A percentile compares a stretch with the other conserved stretches of the same genome.
Conservation (phyloP, 2,888 invertebrate genomes). For the Ypsolopha sequella region DNA sequence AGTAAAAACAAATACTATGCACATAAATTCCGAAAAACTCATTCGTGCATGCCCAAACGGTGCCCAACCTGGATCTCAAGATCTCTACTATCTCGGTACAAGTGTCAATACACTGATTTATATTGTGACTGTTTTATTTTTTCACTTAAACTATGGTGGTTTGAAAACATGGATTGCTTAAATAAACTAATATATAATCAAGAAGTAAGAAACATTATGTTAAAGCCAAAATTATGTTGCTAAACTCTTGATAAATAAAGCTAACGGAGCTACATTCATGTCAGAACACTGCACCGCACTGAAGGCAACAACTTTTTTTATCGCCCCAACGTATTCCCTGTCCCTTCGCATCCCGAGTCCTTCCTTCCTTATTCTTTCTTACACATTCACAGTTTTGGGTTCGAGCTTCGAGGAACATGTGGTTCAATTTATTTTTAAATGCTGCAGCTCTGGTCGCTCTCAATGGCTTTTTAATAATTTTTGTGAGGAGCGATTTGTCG, state of each 20-base stretch:
- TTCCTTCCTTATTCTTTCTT: slow-evolving; percentile 57
- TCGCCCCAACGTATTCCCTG: slow-evolving; percentile 55
- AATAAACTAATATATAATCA: no score
- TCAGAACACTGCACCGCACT: slow-evolving; percentile 31
- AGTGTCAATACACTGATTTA: no score
- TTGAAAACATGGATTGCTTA: no score
- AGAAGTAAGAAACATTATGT: no score
- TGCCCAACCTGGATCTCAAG: no score
- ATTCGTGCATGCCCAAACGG: no score
- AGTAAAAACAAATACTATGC: no score
- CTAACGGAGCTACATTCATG: slow-evolving; percentile 41
- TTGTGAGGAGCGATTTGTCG: neutral
- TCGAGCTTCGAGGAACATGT: slow-evolving; percentile 47
- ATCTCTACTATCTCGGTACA: no score
- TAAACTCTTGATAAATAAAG: neutral
- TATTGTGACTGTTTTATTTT: no score
- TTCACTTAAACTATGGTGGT: no score
- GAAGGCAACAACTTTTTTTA: slow-evolving; percentile 62
- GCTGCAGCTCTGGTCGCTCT: neutral
- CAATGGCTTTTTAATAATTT: neutral
- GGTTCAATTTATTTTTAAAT: slow-evolving; percentile 14
- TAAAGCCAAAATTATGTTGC: no score
- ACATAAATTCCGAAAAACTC: no score
- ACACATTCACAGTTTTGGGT: slow-evolving; percentile 41
- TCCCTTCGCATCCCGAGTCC: slow-evolving; percentile 39